Conservation (phyloP, 1,140 invertebrate species). For the Bombus pascuorum region DNA sequence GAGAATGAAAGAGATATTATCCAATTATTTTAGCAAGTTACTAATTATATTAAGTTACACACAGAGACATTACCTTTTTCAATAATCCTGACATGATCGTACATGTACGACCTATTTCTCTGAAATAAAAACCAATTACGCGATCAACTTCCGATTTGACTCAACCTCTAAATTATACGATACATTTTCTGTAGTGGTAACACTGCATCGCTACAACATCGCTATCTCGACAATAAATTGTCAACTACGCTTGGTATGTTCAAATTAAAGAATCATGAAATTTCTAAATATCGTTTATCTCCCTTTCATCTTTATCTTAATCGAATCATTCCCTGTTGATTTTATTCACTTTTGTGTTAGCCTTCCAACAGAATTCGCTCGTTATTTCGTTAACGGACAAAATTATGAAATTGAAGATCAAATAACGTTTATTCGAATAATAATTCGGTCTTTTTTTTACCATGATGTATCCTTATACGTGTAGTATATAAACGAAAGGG, state of each 20-base stretch:
- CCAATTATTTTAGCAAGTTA: background rate
- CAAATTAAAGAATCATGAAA: background rate
- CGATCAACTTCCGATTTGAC: background rate
- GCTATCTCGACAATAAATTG: background rate
- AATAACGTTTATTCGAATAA: background rate
- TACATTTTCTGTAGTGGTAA: background rate
- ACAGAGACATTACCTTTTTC: slow-evolving; percentile 29
- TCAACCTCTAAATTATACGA: background rate
- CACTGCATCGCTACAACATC: background rate
- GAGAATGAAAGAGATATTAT: background rate
- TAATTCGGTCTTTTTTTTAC: background rate
- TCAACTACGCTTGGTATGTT: background rate
- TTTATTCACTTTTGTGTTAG: background rate
- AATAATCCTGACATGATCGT: slow-evolving; percentile 12
- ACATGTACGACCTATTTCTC: background rate
- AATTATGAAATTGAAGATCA: background rate
- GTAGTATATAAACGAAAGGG: background rate
- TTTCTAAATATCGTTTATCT: background rate
- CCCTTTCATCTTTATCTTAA: background rate
- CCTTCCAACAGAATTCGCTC: background rate
- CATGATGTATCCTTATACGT: background rate
- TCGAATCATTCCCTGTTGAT: background rate
- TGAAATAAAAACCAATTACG: background rate
- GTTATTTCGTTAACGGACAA: background rate
- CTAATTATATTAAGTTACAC: background rate